A percentile compares a stretch with the other conserved stretches of the same genome.
These are phyloP conservation scores for Hypomecis atomaria DNA, from an alignment of 2,888 invertebrate species.

Conservation along the genomic window DNA sequence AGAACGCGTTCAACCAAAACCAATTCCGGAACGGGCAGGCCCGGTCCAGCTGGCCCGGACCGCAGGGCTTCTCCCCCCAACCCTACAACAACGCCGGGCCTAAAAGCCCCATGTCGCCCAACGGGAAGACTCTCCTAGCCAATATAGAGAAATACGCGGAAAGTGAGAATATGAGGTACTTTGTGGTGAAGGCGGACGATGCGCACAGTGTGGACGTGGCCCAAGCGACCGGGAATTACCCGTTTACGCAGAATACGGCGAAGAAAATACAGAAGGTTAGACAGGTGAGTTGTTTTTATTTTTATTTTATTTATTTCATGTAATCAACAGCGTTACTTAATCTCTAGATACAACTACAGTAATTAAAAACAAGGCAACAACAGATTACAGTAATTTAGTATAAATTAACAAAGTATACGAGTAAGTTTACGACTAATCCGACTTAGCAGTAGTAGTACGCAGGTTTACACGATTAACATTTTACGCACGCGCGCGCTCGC, in stretches of 20 bases:
- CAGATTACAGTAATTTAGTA: too few relatives aligned
- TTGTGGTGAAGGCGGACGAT: constrained; percentile 86
- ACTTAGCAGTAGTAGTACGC: too few relatives aligned
- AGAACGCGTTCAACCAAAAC: constrained; percentile 37
- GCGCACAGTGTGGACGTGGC: constrained; percentile 83
- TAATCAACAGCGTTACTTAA: too few relatives aligned
- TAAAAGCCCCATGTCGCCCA: constrained; percentile 70
- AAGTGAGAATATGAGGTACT: constrained; percentile 71
- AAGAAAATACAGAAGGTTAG: constrained; percentile 85
- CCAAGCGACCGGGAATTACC: constrained; percentile 81
- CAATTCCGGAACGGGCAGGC: constrained; percentile 59
- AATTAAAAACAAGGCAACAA: too few relatives aligned
- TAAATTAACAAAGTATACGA: too few relatives aligned
- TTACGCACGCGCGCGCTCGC: too few relatives aligned
- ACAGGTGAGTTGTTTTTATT: too few relatives aligned
- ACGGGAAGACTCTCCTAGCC: constrained; percentile 66
- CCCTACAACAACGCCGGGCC: constrained; percentile 55
- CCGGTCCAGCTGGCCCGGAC: constrained; percentile 47
- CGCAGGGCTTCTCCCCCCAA: constrained; percentile 63
- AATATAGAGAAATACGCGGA: constrained; percentile 73
- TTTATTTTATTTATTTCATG: too few relatives aligned
- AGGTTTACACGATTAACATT: too few relatives aligned
- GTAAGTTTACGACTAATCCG: too few relatives aligned
- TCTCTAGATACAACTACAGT: too few relatives aligned
- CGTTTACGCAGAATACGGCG: constrained; percentile 85